These are phyloP conservation scores for Eristalinus aeneus DNA, from an alignment of 2,888 invertebrate genomes.

Conservation along the genomic window DNA sequence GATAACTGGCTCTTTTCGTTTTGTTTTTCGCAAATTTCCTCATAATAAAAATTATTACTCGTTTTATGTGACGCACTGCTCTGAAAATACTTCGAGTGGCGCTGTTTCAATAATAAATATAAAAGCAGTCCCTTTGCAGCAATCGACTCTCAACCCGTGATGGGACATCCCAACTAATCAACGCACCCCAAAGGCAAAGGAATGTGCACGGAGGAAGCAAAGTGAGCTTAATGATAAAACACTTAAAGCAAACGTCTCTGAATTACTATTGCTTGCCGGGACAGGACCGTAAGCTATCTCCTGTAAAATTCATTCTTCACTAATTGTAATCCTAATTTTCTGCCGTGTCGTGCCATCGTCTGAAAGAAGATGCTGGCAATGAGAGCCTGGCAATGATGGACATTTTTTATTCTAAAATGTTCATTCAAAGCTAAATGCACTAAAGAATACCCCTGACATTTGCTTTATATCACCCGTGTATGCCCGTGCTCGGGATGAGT, in stretches of 20 bases:
- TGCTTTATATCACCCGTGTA: neutral
- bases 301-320: slow-evolving; percentile 45
- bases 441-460: slow-evolving; percentile 43
- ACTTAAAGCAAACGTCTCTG: neutral
- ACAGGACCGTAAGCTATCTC: neutral
- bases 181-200: neutral
- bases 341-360: neutral
- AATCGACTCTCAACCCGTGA: neutral
- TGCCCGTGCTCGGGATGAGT: neutral
- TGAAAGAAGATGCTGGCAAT: neutral
- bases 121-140: neutral
- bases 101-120: neutral
- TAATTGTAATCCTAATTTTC: slow-evolving; percentile 66
- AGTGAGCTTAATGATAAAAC: neutral
- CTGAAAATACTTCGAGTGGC: neutral
- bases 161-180: neutral
- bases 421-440: slow-evolving; percentile 50
- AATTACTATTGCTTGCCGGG: neutral
- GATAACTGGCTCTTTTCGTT: neutral
- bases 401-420: neutral
- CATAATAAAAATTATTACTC: neutral
- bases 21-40: neutral
- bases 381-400: slow-evolving; percentile 34
- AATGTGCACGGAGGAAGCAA: neutral
- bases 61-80: neutral